These are phyloP conservation scores for Diorhabda carinulata DNA, from an alignment of 1,140 invertebrate species.

Conservation along the genomic window DNA sequence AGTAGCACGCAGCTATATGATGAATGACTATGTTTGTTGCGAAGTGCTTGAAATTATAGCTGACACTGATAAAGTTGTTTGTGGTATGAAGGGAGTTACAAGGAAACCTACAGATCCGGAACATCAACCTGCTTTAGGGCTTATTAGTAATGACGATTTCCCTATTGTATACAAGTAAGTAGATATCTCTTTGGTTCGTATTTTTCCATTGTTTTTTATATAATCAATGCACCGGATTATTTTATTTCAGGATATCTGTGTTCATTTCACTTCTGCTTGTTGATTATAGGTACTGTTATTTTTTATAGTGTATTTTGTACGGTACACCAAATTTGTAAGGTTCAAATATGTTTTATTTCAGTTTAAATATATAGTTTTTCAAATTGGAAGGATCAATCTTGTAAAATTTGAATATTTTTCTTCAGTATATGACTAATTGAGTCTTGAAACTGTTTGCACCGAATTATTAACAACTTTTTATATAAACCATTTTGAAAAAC, in stretches of 20 bases:
- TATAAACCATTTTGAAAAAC: no score
- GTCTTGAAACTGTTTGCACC: no score
- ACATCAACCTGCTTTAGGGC: conserved; percentile 69
- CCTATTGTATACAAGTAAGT: conserved; percentile 84
- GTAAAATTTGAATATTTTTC: no score
- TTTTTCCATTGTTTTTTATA: neutral
- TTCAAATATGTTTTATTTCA: no score
- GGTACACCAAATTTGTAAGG: no score
- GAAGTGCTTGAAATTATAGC: conserved; percentile 82
- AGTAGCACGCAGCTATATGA: conserved; percentile 69
- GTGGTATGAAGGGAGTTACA: conserved; percentile 77
- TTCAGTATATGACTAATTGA: no score
- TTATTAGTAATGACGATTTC: conserved; percentile 80
- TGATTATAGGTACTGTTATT: neutral
- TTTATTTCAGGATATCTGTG: conserved; percentile 3
- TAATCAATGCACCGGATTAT: neutral
- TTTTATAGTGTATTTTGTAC: no score
- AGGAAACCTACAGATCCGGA: conserved; percentile 61
- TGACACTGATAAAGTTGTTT: conserved; percentile 80
- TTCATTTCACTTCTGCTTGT: neutral
- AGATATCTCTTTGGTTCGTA: neutral
- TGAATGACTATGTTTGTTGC: conserved; percentile 81
- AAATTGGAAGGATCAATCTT: no score
- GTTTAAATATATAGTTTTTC: no score
- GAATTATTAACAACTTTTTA: no score